Conservation (phyloP, 2,113 vertebrate genomes). For the Porphyrio hochstetteri region DNA sequence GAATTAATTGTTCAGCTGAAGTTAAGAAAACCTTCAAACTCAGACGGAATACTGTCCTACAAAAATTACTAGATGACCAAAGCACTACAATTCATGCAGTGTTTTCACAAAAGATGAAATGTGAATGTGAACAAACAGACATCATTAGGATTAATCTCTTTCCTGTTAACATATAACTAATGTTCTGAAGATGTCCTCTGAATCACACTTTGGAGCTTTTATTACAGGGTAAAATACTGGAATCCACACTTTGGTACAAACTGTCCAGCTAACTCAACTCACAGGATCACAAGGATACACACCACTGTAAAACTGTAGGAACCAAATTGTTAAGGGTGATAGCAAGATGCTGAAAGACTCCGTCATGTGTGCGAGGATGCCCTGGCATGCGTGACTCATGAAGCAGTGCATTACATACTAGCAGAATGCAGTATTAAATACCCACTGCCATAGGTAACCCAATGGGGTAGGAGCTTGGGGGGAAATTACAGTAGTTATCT, state of each 20-base stretch:
- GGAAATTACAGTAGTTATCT: neutral
- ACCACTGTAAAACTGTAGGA: neutral
- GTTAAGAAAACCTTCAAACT: neutral
- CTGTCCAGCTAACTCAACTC: neutral
- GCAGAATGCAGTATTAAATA: neutral
- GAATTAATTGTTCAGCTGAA: neutral
- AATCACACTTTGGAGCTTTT: neutral
- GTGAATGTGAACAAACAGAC: neutral
- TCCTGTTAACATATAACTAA: neutral
- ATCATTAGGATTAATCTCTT: neutral
- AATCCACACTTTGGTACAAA: neutral
- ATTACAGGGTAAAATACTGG: neutral
- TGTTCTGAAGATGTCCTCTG: neutral
- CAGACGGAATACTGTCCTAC: neutral
- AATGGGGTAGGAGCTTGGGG: neutral
- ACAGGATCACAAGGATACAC: neutral
- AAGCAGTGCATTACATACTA: neutral
- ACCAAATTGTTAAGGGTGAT: neutral
- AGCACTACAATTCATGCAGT: neutral
- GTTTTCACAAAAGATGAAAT: neutral
- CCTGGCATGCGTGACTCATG: neutral
- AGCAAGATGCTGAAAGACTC: neutral
- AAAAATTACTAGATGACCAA: neutral
- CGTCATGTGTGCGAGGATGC: neutral
- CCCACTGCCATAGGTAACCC: neutral